Evolutionary conservation across 2,888 invertebrate species (phyloP), one percentile per base, ranked within the genome.

Genomic region (Branchellion lobata): DNA sequence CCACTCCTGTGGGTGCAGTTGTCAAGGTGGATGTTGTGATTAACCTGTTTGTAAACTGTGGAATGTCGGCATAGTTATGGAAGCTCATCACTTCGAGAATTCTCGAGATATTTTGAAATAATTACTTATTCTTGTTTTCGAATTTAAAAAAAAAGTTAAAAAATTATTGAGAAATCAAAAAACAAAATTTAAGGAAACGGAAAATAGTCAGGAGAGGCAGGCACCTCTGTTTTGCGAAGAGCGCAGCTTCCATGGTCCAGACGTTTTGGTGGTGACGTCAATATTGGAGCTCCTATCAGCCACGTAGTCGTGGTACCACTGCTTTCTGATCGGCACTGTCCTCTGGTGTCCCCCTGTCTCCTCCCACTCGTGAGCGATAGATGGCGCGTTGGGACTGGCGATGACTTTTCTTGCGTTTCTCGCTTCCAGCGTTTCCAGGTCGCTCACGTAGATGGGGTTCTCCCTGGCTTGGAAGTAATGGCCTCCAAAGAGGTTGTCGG

Each of bases 381-480:
- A 18, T 0, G 77, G 77, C 2, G 33, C 27, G 18, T 24, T 27
- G 3, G 31, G 69, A 69, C 21, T 33, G 33, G 27, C 24, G 61
- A 57, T 57, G 24, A 57, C 21, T 57, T 57, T 72, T 36, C 40
- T 72, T 36, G 34, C 18, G 8, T 29, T 77, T 21, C 34, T 33
- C 27, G n/a, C 71, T 18, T 81, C 81, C 11, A 34, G 61, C n/a
- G 80, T 53, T 31, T 83, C 83, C 34, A 77, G 80, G 51, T 83
- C 82, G 40, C 82, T 82, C 57, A 69, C 47, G 75, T 83, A 83
- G 74, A 82, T 76, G n/a, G 83, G 83, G 76, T 83, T 83, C 72
- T 83, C 83, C 2, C 82, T 79, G 11, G 57, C 33, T 80, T 81
- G 81, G 57, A 81, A 79, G 72, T 83, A 83, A 8, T 79, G 69